Evolutionary conservation across 2,888 invertebrate species (phyloP).

Genomic region (Octonoba sinensis): DNA sequence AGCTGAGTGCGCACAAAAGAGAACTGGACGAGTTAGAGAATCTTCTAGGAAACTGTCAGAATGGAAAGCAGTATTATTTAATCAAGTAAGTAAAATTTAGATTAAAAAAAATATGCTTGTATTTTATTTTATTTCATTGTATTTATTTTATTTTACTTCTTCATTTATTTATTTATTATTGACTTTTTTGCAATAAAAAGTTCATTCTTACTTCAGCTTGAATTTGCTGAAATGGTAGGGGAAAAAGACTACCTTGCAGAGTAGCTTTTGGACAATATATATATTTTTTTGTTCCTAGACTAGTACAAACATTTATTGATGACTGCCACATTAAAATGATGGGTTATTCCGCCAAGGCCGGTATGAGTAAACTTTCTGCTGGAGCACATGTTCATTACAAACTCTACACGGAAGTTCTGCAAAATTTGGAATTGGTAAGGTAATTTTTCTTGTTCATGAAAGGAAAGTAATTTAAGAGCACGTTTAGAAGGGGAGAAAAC

Average conservation of each 20-base stretch:
- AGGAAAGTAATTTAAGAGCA: no score
- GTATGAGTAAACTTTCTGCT: background rate
- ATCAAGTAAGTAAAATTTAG: slow-evolving; percentile 9
- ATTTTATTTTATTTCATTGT: background rate
- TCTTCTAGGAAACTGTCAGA: background rate
- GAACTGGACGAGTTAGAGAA: slow-evolving; percentile 17
- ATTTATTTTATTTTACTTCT: background rate
- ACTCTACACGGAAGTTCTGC: slow-evolving; percentile 15
- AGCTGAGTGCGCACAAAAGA: slow-evolving; percentile 66
- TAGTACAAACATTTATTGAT: slow-evolving; percentile 33
- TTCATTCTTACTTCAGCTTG: no score
- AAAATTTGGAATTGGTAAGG: slow-evolving; percentile 35
- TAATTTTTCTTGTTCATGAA: background rate
- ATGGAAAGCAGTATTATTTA: slow-evolving; percentile 14
- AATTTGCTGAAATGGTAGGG: no score
- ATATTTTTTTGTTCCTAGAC: slow-evolving; percentile 2
- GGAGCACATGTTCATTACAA: slow-evolving; percentile 32
- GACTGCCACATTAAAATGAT: slow-evolving; percentile 6
- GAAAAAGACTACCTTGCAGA: no score
- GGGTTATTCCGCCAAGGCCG: slow-evolving; percentile 13
- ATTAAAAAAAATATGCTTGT: background rate
- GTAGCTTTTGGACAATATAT: no score
- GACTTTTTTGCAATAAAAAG: no score
- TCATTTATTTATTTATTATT: no score
- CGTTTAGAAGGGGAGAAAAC: no score